A percentile compares a stretch with the other conserved stretches of the same genome.
Evolutionary conservation across 2,113 vertebrate species (phyloP).

Genomic region (Alexandromys fortis): DNA sequence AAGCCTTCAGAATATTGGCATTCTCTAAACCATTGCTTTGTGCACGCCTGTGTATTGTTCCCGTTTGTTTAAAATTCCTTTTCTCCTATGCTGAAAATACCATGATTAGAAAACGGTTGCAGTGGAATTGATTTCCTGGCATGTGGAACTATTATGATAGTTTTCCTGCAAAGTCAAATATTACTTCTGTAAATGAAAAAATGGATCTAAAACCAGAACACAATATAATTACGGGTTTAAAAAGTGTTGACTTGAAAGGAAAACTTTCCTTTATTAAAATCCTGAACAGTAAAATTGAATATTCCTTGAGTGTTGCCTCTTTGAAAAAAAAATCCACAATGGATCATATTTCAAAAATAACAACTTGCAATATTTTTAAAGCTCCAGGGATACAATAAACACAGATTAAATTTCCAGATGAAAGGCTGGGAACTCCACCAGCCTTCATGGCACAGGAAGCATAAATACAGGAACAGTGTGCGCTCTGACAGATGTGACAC

Average conservation of each 20-base stretch:
- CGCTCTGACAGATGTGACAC: not conserved
- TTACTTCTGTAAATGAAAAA: constrained; percentile 72
- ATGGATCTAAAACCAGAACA: not conserved
- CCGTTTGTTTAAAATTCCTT: constrained; percentile 60
- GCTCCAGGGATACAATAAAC: not conserved
- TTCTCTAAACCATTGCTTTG: constrained; percentile 1
- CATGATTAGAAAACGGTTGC: constrained; percentile 47
- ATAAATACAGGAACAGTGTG: not conserved
- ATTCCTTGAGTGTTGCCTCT: constrained; percentile 25
- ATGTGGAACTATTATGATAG: constrained; percentile 73
- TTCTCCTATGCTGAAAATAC: constrained; percentile 68
- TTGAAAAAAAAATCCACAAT: constrained; percentile 39
- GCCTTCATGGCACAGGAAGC: not conserved
- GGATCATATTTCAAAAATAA: constrained; percentile 46
- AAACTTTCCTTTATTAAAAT: constrained; percentile 26
- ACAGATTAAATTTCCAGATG: not conserved
- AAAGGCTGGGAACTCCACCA: not conserved
- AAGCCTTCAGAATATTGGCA: constrained; percentile 11
- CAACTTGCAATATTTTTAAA: not conserved
- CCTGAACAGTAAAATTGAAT: constrained; percentile 24
- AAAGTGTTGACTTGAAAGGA: not conserved
- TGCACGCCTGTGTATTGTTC: not conserved
- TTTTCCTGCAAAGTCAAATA: constrained; percentile 69
- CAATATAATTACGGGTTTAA: constrained; percentile 58
- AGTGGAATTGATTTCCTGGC: constrained; percentile 60